Conservation (phyloP, 2,797 vertebrate species). For the Paguma larvata region DNA sequence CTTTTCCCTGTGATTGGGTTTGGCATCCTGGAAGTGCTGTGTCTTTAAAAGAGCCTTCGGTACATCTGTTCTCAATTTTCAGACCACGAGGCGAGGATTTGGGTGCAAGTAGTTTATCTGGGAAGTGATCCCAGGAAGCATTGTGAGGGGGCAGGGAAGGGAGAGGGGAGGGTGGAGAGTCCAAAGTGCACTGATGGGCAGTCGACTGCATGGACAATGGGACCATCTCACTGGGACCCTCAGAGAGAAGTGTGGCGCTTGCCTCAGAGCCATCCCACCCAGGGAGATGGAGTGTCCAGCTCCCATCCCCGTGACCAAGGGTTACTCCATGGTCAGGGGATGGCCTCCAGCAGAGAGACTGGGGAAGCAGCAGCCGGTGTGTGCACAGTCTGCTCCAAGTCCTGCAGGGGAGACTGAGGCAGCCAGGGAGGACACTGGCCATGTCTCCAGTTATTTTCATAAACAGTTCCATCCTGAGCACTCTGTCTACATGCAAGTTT, state of each 20-base stretch:
- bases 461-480: background rate
- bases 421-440: background rate
- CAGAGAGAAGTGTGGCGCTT: background rate
- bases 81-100: slow-evolving; percentile 58
- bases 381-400: background rate
- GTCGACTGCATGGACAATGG: background rate
- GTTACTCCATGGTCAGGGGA: background rate
- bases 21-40: slow-evolving; percentile 27
- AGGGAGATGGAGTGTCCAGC: background rate
- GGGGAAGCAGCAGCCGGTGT: background rate
- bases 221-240: background rate
- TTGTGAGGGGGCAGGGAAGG: background rate
- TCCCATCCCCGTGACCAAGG: background rate
- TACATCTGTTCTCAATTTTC: slow-evolving; percentile 78
- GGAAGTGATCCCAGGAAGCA: slow-evolving; percentile 70
- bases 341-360: no score
- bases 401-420: background rate
- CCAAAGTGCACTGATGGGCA: background rate
- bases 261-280: background rate
- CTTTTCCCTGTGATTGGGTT: background rate
- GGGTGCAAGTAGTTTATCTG: slow-evolving; percentile 80
- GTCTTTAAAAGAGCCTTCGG: slow-evolving; percentile 60
- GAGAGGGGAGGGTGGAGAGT: background rate
- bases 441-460: background rate
- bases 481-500: background rate